Evolutionary conservation across 2,113 vertebrate species (phyloP), one percentile per base, ranked within the genome.

Genomic region (Microcebus murinus): DNA sequence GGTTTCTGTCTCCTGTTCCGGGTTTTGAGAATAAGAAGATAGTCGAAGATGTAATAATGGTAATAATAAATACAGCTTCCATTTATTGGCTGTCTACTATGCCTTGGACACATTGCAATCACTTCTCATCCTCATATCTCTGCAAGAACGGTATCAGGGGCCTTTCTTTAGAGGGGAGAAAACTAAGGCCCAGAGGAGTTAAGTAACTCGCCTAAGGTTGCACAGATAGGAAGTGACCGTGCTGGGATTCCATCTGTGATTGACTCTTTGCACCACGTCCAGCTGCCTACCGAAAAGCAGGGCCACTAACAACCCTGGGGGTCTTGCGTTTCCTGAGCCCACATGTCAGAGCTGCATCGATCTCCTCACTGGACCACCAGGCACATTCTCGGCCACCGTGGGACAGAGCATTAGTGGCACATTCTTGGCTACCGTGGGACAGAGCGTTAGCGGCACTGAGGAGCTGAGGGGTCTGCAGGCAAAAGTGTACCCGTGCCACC

Each of bases 301-400:
- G 77, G 48, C 12, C 0, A 2, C 87, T 55, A 34, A 21, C 6
- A 15, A 12, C 68, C 29, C 82, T 7, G 6, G 39, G 57, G 50
- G 14, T 20, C 23, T 39, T 55, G 12, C 0, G 8, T 15, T 68
- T n/a, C 65, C 79, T 8, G 25, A 91, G 36, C 52, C 27, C 59
- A n/a, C 8, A 18, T 12, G 29, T 5, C 59, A n/a, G 15, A 52
- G 80, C 31, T 3, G 3, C 48, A 2, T 18, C 7, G 52, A 2
- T 14, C 9, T 52, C 71, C 55, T 90, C 59, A 0, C 59, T 1
- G 0, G 25, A 55, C 52, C 34, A 2, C 17, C 0, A 6, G 8
- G 42, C 1, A 14, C 1, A 0, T 27, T 52, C 70, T 34, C 12
- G 34, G 82, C 84, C 39, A 13, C 27, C 4, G 8, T 0, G 29